A percentile compares a stretch with the other conserved stretches of the same genome.
Conservation (phyloP, 1,140 invertebrate species). For the Ylistrum balloti region DNA sequence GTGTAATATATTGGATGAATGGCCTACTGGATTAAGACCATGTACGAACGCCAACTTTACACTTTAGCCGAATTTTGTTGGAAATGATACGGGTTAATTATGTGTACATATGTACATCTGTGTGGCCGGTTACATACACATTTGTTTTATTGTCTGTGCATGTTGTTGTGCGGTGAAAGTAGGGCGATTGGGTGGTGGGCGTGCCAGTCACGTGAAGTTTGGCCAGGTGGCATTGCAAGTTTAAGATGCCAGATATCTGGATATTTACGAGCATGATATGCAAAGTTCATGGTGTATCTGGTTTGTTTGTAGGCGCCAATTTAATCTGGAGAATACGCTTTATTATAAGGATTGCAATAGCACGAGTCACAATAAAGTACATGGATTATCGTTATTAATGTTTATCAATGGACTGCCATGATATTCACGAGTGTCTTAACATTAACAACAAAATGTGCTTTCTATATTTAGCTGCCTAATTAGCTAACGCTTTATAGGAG, state of each 20-base stretch:
- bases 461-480: background rate
- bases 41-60: background rate
- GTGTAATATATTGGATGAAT: background rate
- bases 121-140: background rate
- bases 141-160: constrained; percentile 2
- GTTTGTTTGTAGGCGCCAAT: too few species aligned
- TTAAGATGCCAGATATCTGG: background rate
- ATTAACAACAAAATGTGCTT: background rate
- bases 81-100: constrained; percentile 24
- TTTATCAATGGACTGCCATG: too few species aligned
- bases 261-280: too few species aligned
- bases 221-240: background rate
- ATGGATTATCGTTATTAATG: too few species aligned
- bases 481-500: background rate
- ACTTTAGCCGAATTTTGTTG: background rate
- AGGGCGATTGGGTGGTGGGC: background rate
- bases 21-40: background rate
- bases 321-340: too few species aligned
- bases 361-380: too few species aligned
- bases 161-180: background rate
- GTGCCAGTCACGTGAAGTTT: background rate
- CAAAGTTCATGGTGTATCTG: too few species aligned
- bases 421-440: too few species aligned
- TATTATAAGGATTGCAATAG: too few species aligned
- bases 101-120: background rate